Evolutionary conservation across 2,113 vertebrate species (phyloP), one percentile per base, ranked within the genome.

Genomic region (Leuciscus idus): DNA sequence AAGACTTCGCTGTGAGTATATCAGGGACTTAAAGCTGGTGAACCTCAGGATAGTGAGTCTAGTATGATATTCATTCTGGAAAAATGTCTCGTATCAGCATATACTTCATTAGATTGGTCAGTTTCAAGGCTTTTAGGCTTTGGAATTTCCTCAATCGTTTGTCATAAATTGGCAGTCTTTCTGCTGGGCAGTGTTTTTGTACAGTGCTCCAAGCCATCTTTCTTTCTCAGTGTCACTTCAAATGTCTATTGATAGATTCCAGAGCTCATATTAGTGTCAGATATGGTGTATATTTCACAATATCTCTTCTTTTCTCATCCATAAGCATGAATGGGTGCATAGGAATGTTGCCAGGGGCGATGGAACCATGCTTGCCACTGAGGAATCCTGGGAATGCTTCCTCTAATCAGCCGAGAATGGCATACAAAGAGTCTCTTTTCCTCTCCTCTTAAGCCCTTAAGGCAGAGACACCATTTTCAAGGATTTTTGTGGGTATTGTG

Each of bases 381-480:
- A 92, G 91, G 93, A 92, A 94, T 95, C 89, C 87, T 83, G 91
- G 91, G 91, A 93, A 95, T 93, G 92, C 83, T 83, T 85, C 84
- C 93, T 91, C 92, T 91, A 90, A 92, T 83, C 88, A 85, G 81
- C 87, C 86, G 86, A 89, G 88, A 86, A 86, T 87, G 28, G 83
- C 84, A 62, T 83, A 95, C 94, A 95, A 93, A 93, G 93, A 90
- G 85, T 86, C 79, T 90, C 91, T 94, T 93, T 90, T 93, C 84
- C 57, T n/a, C 76, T 89, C 83, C 88, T 89, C 90, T 64, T 55
- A 83, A 85, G 86, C 86, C 92, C 91, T 68, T 1, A 43, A 92
- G 92, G 91, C 90, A 19, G 30, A 83, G 74, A 83, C 64, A 85
- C 78, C 66, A 17, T 86, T 83, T 84, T 74, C 61, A 66, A 81